phyloP scores from a whole-genome alignment of 1,140 invertebrate species.

The Argopecten irradians region DNA sequence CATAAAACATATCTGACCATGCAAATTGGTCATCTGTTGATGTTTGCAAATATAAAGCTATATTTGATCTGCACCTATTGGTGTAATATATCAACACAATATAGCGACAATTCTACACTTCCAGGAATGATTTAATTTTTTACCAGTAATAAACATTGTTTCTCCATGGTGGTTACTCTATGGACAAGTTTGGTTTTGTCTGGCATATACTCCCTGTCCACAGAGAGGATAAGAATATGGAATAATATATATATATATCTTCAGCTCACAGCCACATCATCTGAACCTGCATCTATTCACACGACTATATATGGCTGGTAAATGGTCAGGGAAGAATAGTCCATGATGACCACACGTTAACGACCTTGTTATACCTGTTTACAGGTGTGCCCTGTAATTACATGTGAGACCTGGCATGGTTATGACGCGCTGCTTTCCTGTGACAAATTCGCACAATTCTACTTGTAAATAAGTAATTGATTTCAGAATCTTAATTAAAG shows the following conservation, averaged over 20 bases:
- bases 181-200: too few relatives aligned
- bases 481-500: conserved; percentile 4
- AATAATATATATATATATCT: too few relatives aligned
- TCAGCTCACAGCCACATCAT: too few relatives aligned
- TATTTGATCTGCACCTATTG: not conserved
- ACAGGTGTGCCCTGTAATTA: not conserved
- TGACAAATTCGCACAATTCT: not conserved
- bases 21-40: not conserved
- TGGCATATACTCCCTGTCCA: too few relatives aligned
- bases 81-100: not conserved
- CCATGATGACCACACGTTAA: conserved; percentile 5
- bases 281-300: not conserved
- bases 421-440: not conserved
- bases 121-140: too few relatives aligned
- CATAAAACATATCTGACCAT: not conserved
- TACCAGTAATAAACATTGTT: too few relatives aligned
- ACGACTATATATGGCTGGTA: too few relatives aligned
- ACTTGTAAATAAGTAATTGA: not conserved
- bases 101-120: too few relatives aligned
- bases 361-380: not conserved
- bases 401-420: not conserved
- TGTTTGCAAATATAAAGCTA: not conserved
- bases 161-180: too few relatives aligned
- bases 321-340: not conserved
- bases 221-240: not conserved